phyloP scores from a whole-genome alignment of 2,797 vertebrate genomes.

The Cuniculus paca region DNA sequence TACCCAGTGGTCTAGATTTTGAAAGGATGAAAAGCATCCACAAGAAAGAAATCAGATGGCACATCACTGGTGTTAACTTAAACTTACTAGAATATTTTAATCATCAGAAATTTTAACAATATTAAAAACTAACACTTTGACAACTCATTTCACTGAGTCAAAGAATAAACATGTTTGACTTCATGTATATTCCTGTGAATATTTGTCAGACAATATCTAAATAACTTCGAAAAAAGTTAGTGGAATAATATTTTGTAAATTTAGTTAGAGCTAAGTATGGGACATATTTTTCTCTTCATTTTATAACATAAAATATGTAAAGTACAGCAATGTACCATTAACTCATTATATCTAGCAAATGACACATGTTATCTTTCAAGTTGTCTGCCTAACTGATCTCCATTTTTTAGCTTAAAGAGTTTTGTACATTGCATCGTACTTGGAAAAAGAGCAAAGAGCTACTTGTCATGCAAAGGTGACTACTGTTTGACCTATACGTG shows the following conservation, averaged over 20 bases:
- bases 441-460: neutral
- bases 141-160: neutral
- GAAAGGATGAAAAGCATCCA: neutral
- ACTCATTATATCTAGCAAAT: neutral
- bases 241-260: conserved; percentile 56
- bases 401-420: neutral
- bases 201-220: conserved; percentile 61
- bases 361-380: neutral
- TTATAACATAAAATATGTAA: neutral
- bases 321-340: neutral
- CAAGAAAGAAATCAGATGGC: neutral
- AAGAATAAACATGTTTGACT: conserved; percentile 11
- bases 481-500: neutral
- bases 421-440: neutral
- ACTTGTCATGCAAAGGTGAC: neutral
- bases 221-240: conserved; percentile 41
- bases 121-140: conserved; percentile 30
- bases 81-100: neutral
- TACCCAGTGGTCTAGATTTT: neutral
- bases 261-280: neutral
- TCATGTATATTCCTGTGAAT: conserved; percentile 15
- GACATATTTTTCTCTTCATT: neutral
- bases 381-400: neutral
- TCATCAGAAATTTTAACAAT: neutral
- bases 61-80: neutral